Conservation (phyloP, 2,797 vertebrate genomes). For the Protosalanx chinensis region DNA sequence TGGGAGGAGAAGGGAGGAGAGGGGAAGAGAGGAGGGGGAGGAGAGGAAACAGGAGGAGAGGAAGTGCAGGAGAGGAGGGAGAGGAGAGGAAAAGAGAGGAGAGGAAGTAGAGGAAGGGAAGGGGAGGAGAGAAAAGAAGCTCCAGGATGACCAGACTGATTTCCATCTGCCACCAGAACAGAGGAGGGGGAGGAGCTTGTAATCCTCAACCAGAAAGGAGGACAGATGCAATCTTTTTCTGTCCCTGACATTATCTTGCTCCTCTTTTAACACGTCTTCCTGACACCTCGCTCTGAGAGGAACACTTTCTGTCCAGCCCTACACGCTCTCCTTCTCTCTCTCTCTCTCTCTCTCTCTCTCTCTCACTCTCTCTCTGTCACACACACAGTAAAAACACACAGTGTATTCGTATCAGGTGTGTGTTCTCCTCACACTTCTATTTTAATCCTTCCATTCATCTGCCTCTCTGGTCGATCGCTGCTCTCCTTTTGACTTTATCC, state of each 20-base stretch:
- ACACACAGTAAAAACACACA: slow-evolving; percentile 8
- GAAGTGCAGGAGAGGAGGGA: neutral
- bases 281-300: neutral
- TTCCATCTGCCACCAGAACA: slow-evolving; percentile 8
- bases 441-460: slow-evolving; percentile 26
- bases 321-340: neutral
- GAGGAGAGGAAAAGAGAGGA: neutral
- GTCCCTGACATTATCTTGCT: neutral
- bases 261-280: neutral
- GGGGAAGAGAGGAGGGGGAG: neutral
- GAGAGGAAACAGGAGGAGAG: neutral
- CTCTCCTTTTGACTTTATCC: slow-evolving; percentile 25
- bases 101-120: neutral
- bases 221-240: neutral
- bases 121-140: neutral
- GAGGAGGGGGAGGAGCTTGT: neutral
- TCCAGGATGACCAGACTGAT: neutral
- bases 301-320: too few species aligned
- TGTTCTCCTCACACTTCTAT: slow-evolving; percentile 17
- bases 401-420: slow-evolving; percentile 19
- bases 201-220: neutral
- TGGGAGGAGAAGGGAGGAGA: too few species aligned
- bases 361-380: too few species aligned
- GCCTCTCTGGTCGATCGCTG: slow-evolving; percentile 24
- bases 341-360: slow-evolving; percentile 14